Percentiles rank a stretch among this genome's conserved stretches.
Conservation (phyloP, 2,888 invertebrate species). For the Lochmaea capreae region DNA sequence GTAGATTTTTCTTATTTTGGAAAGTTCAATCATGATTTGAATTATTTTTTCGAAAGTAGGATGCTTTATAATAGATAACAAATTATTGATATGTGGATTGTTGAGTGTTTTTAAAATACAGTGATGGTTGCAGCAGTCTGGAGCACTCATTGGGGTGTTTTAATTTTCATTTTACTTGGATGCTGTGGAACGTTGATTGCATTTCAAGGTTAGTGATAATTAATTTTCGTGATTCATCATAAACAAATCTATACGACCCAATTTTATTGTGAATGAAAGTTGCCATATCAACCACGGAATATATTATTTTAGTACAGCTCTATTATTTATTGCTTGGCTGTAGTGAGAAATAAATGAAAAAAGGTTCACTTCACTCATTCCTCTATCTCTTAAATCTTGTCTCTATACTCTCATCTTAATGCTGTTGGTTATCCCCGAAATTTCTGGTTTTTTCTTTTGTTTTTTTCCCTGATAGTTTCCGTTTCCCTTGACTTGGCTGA, state of each 20-base stretch:
- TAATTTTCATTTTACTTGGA: slow-evolving; percentile 9
- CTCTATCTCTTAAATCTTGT: too few species aligned
- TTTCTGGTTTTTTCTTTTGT: too few species aligned
- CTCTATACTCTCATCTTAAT: too few species aligned
- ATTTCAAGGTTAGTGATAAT: slow-evolving; percentile 25
- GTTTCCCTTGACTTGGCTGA: too few species aligned
- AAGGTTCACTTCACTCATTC: too few species aligned
- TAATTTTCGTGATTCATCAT: neutral
- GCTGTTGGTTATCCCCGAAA: too few species aligned
- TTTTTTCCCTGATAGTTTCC: too few species aligned
- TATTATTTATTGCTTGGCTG: too few species aligned
- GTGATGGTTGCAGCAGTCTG: slow-evolving; percentile 16
- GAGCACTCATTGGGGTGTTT: slow-evolving; percentile 18
- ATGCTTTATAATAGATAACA: neutral
- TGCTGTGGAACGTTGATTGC: neutral
- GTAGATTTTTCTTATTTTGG: neutral
- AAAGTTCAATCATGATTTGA: neutral
- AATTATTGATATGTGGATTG: slow-evolving; percentile 16
- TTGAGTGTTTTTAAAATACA: slow-evolving; percentile 18
- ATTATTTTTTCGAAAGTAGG: neutral
- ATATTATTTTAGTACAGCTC: too few species aligned
- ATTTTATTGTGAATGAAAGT: too few species aligned
- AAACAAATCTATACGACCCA: neutral
- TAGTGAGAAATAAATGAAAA: too few species aligned
- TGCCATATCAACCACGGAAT: too few species aligned